Percentiles rank a stretch among this genome's conserved stretches.
These are phyloP conservation scores for Troides oblongomaculatus DNA, from an alignment of 2,888 invertebrate species.

Conservation along the genomic window DNA sequence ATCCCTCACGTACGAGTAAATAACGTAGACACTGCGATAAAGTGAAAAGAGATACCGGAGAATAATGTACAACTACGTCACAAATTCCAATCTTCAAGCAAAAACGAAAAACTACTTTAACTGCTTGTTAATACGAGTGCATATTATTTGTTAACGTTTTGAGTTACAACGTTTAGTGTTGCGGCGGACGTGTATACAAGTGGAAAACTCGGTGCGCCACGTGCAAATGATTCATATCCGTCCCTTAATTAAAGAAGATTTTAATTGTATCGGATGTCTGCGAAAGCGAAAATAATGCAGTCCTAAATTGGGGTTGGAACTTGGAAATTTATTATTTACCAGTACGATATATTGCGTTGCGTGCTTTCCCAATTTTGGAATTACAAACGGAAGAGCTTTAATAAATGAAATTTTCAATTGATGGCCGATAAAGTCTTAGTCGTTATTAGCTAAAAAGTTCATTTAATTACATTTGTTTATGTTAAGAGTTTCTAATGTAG, in stretches of 20 bases:
- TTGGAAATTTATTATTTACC: conserved; percentile 67
- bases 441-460: no score
- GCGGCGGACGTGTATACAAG: conserved; percentile 67
- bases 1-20: conserved; percentile 79
- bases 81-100: conserved; percentile 44
- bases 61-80: conserved; percentile 54
- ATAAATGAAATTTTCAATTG: no score
- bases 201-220: conserved; percentile 80
- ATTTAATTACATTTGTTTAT: no score
- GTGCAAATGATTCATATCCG: conserved; percentile 79
- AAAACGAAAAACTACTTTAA: conserved; percentile 50
- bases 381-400: no score
- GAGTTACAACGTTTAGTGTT: conserved; percentile 48
- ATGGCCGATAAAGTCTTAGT: no score
- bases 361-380: conserved; percentile 51
- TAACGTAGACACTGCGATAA: conserved; percentile 78
- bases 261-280: conserved; percentile 81
- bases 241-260: conserved; percentile 82
- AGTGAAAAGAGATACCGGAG: conserved; percentile 77
- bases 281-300: conserved; percentile 80
- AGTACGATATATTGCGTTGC: conserved; percentile 67
- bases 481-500: no score
- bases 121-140: conserved; percentile 46
- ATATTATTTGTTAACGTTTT: conserved; percentile 43
- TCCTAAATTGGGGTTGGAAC: conserved; percentile 77